Base-by-base conservation (phyloP, 2,113 vertebrate species). In the Saimiri boliviensis region DNA sequence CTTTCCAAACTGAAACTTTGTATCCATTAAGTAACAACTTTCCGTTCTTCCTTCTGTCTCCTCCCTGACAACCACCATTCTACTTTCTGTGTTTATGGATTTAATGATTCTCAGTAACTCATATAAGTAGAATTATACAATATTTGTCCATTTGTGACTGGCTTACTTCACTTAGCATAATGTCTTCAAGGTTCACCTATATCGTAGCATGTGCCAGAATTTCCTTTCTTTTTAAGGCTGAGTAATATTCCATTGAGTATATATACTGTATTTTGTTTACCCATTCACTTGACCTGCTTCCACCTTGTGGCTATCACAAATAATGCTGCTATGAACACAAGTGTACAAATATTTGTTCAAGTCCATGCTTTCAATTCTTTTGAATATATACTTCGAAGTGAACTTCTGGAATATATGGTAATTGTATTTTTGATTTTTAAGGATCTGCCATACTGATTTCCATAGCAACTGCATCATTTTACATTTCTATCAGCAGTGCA, bases 171-270 rank as follows among this genome's bases (percentile, higher is more conserved):
- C 40, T 68, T 66, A 90, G n/a, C 12, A 13, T 85, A 56, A 35
- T n/a, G 40, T 68, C 54, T 74, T 87, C n/a, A 52, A 89, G 60
- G 8, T 87, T 71, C 23, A 49, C 3, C 25, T 42, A 25, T n/a
- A 42, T 45, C 73, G 25, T 79, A 87, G 42, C 37, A 8, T n/a
- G 5, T 70, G 79, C 91, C 45, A 90, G 74, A 82, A 91, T 40
- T 86, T 66, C 45, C 37, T 92, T 93, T 25, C 30, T 77, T 93
- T 96, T 71, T 40, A 97, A 54, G 82, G 70, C 45, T 54, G 68
- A 87, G 27, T 83, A 49, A 60, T 77, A 60, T 20, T 74, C 68
- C 8, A 73, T 19, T 70, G 66, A 80, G 8, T 19, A 21, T 79
- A 5, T 58, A 86, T 68, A 60, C n/a, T 45, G 42, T 10, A 45